Conservation (phyloP, 2,888 invertebrate species). For the Glaucopsyche alexis region DNA sequence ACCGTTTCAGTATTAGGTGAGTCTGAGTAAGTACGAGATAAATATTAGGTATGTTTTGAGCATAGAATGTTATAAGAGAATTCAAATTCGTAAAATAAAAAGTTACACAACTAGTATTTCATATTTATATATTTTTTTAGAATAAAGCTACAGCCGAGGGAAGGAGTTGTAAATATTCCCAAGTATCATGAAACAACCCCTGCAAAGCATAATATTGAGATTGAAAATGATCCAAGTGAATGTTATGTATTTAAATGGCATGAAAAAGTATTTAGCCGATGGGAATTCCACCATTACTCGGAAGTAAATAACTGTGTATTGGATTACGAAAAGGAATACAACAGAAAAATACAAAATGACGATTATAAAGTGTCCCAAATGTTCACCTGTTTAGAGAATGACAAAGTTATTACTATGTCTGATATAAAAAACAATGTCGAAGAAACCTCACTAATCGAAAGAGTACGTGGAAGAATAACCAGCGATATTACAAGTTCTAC, state of each 20-base stretch:
- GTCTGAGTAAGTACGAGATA: constrained; percentile 38
- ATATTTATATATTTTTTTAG: constrained; percentile 49
- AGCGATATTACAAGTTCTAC: constrained; percentile 51
- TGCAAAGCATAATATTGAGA: constrained; percentile 34
- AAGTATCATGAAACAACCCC: constrained; percentile 58
- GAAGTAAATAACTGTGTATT: constrained; percentile 79
- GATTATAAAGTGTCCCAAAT: constrained; percentile 55
- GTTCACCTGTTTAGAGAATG: constrained; percentile 81
- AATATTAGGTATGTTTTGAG: not conserved
- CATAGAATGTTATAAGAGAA: not conserved
- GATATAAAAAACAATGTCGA: constrained; percentile 30
- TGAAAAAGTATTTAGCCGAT: constrained; percentile 83
- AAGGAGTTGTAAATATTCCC: constrained; percentile 57
- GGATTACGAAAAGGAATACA: constrained; percentile 59
- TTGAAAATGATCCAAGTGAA: constrained; percentile 46
- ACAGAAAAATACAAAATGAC: constrained; percentile 67
- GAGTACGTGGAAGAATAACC: constrained; percentile 33
- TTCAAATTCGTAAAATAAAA: no score
- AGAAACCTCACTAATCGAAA: not conserved
- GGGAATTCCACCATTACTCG: constrained; percentile 80
- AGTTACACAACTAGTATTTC: no score
- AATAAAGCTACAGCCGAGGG: constrained; percentile 59
- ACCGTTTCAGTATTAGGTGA: constrained; percentile 56
- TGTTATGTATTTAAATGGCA: constrained; percentile 83
- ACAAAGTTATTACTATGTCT: constrained; percentile 69